Conservation (phyloP, 2,797 vertebrate genomes). For the Enteromius afrohamiltoni region DNA sequence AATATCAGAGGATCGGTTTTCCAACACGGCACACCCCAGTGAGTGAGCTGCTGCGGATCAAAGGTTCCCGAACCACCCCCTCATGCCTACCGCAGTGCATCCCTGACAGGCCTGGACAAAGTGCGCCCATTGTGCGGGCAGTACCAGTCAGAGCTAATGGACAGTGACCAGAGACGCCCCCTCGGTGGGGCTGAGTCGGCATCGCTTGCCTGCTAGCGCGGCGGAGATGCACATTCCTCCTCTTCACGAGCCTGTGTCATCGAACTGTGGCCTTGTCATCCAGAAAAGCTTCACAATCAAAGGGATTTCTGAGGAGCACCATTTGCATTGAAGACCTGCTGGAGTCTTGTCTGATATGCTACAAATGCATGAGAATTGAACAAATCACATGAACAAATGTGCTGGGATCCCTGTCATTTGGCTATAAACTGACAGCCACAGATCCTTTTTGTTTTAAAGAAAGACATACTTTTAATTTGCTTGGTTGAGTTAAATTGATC, state of each 20-base stretch:
- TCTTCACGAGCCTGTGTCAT: constrained; percentile 63
- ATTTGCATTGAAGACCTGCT: constrained; percentile 34
- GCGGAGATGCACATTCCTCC: constrained; percentile 59
- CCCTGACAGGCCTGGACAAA: constrained; percentile 74
- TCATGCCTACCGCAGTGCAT: constrained; percentile 74
- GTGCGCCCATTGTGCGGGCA: constrained; percentile 77
- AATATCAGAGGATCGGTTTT: constrained; percentile 77
- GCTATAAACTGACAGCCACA: not conserved
- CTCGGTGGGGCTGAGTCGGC: constrained; percentile 51
- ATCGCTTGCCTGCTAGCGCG: constrained; percentile 45
- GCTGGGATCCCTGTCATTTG: not conserved
- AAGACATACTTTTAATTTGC: no score
- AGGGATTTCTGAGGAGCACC: constrained; percentile 44
- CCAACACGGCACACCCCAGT: constrained; percentile 80
- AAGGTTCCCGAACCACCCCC: constrained; percentile 66
- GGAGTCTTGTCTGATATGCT: constrained; percentile 19
- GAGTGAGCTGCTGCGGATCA: constrained; percentile 77
- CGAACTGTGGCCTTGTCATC: constrained; percentile 45
- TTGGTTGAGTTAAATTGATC: no score
- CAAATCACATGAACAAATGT: constrained; percentile 3
- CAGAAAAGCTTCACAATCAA: constrained; percentile 46
- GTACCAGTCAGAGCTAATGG: constrained; percentile 77
- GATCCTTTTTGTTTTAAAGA: not conserved
- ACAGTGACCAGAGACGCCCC: constrained; percentile 70
- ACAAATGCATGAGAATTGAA: constrained; percentile 5